phyloP scores from a whole-genome alignment of 2,797 vertebrate genomes.

The Octomys mimax region DNA sequence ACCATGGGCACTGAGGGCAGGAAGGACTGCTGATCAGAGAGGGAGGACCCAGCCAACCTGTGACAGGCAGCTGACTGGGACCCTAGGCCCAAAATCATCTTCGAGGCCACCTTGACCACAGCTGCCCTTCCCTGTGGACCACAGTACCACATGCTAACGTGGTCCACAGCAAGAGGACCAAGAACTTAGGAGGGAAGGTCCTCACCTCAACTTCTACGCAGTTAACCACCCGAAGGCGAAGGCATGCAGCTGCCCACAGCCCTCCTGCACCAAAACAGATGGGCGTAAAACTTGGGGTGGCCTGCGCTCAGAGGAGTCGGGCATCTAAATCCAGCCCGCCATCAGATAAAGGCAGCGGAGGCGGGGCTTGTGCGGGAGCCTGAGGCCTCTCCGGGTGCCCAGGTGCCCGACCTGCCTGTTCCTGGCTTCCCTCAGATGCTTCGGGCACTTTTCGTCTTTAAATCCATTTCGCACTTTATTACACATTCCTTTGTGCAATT shows the following conservation, averaged over 20 bases:
- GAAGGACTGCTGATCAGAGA: background rate
- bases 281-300: background rate
- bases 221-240: background rate
- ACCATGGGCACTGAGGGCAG: background rate
- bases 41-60: background rate
- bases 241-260: background rate
- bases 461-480: conserved; percentile 57
- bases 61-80: background rate
- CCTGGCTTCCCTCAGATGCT: background rate
- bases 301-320: no score
- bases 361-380: fast-evolving
- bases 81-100: background rate
- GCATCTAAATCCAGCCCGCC: background rate
- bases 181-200: background rate
- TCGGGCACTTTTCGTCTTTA: background rate
- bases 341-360: background rate
- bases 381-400: background rate
- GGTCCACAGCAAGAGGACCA: background rate
- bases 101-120: background rate
- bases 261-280: background rate
- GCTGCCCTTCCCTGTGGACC: background rate
- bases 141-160: background rate
- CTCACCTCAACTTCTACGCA: background rate
- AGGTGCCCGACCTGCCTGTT: fast-evolving
- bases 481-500: conserved; percentile 53